A percentile compares a stretch with the other conserved stretches of the same genome.
phyloP scores from a whole-genome alignment of 1,140 invertebrate genomes.

The Hyles euphorbiae region DNA sequence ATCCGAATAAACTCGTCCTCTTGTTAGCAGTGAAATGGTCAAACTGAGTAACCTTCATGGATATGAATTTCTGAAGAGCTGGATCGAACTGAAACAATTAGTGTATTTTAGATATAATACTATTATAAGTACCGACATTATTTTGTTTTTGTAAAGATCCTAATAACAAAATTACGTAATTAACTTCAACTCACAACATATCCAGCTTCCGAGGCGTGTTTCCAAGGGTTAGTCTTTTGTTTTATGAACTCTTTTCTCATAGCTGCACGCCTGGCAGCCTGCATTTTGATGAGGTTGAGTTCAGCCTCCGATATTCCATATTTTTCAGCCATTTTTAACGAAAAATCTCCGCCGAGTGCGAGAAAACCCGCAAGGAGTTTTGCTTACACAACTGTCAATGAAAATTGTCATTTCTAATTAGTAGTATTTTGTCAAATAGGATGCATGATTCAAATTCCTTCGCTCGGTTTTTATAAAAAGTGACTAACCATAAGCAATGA shows the following conservation, averaged over 20 bases:
- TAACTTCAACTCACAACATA: slow-evolving; percentile 58
- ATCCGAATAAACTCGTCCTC: slow-evolving; percentile 74
- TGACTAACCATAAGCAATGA: no score
- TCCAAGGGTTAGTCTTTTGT: slow-evolving; percentile 80
- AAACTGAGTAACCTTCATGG: slow-evolving; percentile 79
- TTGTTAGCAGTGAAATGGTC: slow-evolving; percentile 82
- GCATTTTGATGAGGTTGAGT: slow-evolving; percentile 73
- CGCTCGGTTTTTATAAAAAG: no score
- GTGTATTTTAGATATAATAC: not conserved
- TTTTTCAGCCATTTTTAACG: slow-evolving; percentile 54
- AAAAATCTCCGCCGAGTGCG: slow-evolving; percentile 2
- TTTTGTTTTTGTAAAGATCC: slow-evolving; percentile 9
- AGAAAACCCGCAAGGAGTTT: not conserved
- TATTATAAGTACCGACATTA: not conserved
- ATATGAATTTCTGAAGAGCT: slow-evolving; percentile 81
- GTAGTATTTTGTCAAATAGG: no score
- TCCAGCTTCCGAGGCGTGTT: slow-evolving; percentile 63
- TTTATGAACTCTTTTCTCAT: slow-evolving; percentile 83
- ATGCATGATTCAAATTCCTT: no score
- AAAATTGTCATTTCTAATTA: slow-evolving; percentile 9
- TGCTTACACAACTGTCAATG: not conserved
- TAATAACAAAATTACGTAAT: slow-evolving; percentile 61
- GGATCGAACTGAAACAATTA: slow-evolving; percentile 84
- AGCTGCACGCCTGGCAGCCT: slow-evolving; percentile 72
- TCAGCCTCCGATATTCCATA: slow-evolving; percentile 64